phyloP scores from a whole-genome alignment of 2,113 vertebrate genomes.

The Okapia johnstoni region DNA sequence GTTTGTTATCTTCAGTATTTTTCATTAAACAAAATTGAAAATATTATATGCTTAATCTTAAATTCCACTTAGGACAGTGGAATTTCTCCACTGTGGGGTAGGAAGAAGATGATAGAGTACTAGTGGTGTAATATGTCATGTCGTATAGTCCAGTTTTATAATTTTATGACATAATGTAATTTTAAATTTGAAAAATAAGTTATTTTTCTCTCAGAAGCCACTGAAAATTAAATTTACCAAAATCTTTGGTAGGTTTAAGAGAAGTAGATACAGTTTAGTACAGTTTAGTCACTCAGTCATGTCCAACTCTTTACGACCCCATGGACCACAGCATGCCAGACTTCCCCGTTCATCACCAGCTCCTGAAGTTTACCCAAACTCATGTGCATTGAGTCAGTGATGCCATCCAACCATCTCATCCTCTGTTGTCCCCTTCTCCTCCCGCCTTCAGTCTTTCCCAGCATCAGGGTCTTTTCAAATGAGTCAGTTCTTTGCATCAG shows the following conservation, averaged over 20 bases:
- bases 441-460: not conserved
- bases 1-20: not conserved
- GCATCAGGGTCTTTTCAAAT: not conserved
- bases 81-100: not conserved
- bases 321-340: not conserved
- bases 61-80: not conserved
- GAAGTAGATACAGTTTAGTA: not conserved
- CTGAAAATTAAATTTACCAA: not conserved
- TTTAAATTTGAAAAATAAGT: not conserved
- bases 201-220: not conserved
- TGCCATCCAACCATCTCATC: not conserved
- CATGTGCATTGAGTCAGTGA: accelerated
- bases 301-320: not conserved
- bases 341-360: not conserved
- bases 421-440: not conserved
- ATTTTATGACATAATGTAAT: not conserved
- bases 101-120: not conserved
- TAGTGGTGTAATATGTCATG: not conserved
- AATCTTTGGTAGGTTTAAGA: not conserved
- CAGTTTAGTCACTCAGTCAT: accelerated
- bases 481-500: not conserved
- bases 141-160: not conserved
- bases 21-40: not conserved
- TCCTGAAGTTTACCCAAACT: not conserved
- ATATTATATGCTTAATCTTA: not conserved